A percentile compares a stretch with the other conserved stretches of the same genome.
Evolutionary conservation across 2,888 invertebrate species (phyloP).

Genomic region (Apomyelois bistriatella): DNA sequence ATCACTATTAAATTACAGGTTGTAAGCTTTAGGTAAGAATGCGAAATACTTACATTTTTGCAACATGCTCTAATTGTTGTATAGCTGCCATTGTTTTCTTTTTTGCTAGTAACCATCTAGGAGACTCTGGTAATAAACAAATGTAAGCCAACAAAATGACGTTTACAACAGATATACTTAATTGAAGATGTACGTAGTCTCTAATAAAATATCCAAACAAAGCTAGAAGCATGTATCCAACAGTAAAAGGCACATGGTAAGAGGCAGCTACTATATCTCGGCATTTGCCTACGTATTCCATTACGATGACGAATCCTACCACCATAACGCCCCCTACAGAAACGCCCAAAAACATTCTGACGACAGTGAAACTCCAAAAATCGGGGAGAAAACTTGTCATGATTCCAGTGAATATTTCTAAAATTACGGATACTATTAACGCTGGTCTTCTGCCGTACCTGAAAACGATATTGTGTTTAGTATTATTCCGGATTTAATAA

Average conservation of each 20-base stretch:
- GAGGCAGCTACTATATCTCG: slow-evolving; percentile 78
- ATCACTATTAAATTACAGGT: too few species aligned
- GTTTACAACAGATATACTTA: slow-evolving; percentile 80
- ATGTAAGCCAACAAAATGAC: slow-evolving; percentile 81
- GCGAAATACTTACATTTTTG: slow-evolving; percentile 53
- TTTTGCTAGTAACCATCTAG: slow-evolving; percentile 86
- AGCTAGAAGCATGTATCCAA: slow-evolving; percentile 82
- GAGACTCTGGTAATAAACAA: slow-evolving; percentile 87
- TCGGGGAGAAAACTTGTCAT: slow-evolving; percentile 84
- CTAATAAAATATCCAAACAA: slow-evolving; percentile 82
- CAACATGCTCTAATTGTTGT: slow-evolving; percentile 81
- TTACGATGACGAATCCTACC: slow-evolving; percentile 73
- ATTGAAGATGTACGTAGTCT: slow-evolving; percentile 82
- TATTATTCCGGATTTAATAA: too few species aligned
- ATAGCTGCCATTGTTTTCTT: slow-evolving; percentile 82
- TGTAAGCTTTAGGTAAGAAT: background rate
- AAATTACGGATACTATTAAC: slow-evolving; percentile 83
- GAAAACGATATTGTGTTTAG: slow-evolving; percentile 25
- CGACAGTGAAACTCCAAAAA: slow-evolving; percentile 80
- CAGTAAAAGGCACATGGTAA: slow-evolving; percentile 83
- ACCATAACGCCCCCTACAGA: slow-evolving; percentile 91
- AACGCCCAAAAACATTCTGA: slow-evolving; percentile 84
- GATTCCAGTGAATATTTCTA: slow-evolving; percentile 85
- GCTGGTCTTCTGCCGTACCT: slow-evolving; percentile 88
- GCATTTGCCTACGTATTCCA: slow-evolving; percentile 82